Evolutionary conservation across 2,797 vertebrate species (phyloP).

Genomic region (Dromococcyx pavoninus): DNA sequence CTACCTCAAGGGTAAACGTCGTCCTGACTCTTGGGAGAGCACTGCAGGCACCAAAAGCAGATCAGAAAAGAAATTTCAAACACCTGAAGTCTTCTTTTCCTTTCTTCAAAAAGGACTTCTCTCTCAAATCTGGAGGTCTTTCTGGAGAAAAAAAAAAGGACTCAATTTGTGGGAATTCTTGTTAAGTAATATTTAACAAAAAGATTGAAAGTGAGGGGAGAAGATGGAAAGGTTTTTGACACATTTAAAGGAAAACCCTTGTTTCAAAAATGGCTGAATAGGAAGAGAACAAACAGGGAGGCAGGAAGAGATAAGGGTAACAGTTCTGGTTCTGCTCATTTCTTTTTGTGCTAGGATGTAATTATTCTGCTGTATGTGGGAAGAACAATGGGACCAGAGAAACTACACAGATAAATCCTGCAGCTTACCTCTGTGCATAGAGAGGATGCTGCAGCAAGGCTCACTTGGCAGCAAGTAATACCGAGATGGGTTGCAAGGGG

Average conservation of each 20-base stretch:
- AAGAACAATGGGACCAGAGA: background rate
- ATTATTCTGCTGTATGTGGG: background rate
- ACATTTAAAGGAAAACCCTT: background rate
- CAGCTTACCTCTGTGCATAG: too few species aligned
- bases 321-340: background rate
- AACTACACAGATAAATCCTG: background rate
- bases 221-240: background rate
- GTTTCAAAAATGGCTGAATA: background rate
- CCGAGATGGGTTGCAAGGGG: background rate
- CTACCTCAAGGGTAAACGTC: background rate
- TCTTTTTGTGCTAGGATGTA: background rate
- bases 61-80: background rate
- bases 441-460: background rate
- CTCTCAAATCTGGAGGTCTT: background rate
- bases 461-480: accelerated
- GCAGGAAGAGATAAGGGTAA: background rate
- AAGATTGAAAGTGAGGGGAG: background rate
- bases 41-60: background rate
- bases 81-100: background rate
- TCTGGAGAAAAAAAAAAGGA: background rate
- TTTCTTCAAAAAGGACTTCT: background rate
- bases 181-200: background rate
- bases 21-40: background rate
- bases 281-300: background rate
- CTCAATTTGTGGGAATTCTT: background rate